phyloP scores from a whole-genome alignment of 2,113 vertebrate species.

The Lamprotornis superbus region DNA sequence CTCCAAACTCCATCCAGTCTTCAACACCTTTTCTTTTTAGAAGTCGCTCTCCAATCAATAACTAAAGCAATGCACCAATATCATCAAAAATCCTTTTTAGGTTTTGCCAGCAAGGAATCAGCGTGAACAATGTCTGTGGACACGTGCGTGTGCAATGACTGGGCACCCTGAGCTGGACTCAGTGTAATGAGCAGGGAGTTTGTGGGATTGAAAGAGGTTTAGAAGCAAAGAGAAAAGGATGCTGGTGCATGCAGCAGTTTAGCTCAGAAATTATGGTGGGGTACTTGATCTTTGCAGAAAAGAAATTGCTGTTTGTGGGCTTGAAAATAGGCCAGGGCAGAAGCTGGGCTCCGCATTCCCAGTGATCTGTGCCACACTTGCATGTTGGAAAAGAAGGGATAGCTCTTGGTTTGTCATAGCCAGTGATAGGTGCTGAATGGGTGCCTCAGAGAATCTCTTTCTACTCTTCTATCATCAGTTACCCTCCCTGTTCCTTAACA shows the following conservation, averaged over 20 bases:
- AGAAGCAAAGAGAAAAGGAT: background rate
- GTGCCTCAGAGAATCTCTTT: no score
- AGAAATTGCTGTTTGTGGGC: background rate
- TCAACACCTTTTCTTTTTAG: background rate
- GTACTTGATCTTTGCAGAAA: background rate
- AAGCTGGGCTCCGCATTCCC: background rate
- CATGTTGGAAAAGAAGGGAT: background rate
- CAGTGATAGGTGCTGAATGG: background rate
- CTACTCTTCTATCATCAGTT: accelerated
- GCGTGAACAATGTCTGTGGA: background rate
- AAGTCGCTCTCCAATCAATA: background rate
- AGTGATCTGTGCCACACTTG: background rate
- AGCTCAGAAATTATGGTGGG: background rate
- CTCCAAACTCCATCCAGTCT: background rate
- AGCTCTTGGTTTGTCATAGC: background rate
- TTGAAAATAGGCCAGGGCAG: background rate
- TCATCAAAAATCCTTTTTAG: background rate
- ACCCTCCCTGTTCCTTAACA: background rate
- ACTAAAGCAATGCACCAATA: background rate
- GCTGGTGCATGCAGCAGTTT: background rate
- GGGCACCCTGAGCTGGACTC: background rate
- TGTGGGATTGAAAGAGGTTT: background rate
- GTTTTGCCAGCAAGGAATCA: background rate
- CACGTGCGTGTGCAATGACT: accelerated
- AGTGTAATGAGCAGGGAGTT: background rate